phyloP scores from a whole-genome alignment of 2,888 invertebrate species.

The Lysandra bellargus region DNA sequence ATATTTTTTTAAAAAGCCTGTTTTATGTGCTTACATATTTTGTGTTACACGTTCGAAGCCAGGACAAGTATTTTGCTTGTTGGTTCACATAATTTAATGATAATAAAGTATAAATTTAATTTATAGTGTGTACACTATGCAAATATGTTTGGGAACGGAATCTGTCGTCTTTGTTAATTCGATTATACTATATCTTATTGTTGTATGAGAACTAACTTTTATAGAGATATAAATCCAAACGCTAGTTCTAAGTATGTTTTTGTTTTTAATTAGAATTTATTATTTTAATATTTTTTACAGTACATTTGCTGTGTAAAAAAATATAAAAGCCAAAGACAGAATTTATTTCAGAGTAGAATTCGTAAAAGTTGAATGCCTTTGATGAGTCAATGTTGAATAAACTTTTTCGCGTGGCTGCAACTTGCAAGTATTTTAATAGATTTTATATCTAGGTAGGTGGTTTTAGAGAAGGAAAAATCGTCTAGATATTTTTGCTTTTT shows the following conservation, averaged over 20 bases:
- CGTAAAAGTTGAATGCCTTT: too few relatives aligned
- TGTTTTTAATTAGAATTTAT: conserved; percentile 1
- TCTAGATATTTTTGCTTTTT: too few relatives aligned
- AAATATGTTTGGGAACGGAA: conserved; percentile 25
- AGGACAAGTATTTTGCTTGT: neutral
- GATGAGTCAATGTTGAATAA: too few relatives aligned
- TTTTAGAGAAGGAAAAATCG: too few relatives aligned
- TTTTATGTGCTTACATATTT: too few relatives aligned
- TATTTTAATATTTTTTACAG: neutral
- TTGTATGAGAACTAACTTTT: conserved; percentile 22
- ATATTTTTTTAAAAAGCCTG: too few relatives aligned
- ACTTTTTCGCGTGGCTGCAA: too few relatives aligned
- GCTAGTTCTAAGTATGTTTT: conserved; percentile 5
- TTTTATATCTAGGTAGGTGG: too few relatives aligned
- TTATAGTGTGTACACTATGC: conserved; percentile 11
- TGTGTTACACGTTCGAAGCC: neutral
- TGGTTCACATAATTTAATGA: conserved; percentile 21
- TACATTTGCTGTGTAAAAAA: too few relatives aligned
- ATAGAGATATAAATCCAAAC: neutral
- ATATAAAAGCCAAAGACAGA: neutral
- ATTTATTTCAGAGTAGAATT: neutral
- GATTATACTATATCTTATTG: conserved; percentile 27
- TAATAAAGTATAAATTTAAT: conserved; percentile 2
- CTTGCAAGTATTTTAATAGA: too few relatives aligned
- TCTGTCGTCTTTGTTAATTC: conserved; percentile 10